Evolutionary conservation across 2,888 invertebrate genomes (phyloP).

Genomic region (Mesorhabditis belari): DNA sequence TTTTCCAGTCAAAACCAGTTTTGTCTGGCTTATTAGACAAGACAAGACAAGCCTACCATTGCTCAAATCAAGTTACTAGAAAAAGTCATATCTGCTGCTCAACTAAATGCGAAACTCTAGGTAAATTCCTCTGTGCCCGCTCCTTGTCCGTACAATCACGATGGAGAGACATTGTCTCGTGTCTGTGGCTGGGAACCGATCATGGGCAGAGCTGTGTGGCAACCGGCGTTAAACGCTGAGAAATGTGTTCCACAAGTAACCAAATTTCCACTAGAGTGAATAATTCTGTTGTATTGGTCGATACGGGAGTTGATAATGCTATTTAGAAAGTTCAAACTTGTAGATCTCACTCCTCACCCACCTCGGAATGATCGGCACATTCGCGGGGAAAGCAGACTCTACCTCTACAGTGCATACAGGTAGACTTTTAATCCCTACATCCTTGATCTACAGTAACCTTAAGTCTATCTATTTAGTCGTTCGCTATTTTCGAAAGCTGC

Average conservation of each 20-base stretch:
- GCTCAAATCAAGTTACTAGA: no score
- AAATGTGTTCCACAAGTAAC: conserved; percentile 27
- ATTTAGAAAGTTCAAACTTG: conserved; percentile 3
- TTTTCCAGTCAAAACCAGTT: no score
- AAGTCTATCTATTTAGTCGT: background rate
- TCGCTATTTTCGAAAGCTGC: conserved; percentile 38
- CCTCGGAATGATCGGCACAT: conserved; percentile 47
- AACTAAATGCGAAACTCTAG: conserved; percentile 12
- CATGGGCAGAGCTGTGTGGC: conserved; percentile 26
- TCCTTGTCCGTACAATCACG: conserved; percentile 24
- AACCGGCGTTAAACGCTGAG: conserved; percentile 14
- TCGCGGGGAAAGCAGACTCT: conserved; percentile 35
- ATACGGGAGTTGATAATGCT: no score
- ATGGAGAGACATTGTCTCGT: conserved; percentile 20
- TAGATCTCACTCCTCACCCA: conserved; percentile 47
- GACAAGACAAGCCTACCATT: no score
- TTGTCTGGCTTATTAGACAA: no score
- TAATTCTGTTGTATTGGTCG: background rate
- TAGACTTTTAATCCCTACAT: conserved; percentile 8
- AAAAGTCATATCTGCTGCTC: no score
- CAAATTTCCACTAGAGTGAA: no score
- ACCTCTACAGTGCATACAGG: conserved; percentile 45
- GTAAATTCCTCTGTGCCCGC: background rate
- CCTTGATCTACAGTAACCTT: background rate
- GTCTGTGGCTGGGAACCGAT: conserved; percentile 26